These are phyloP conservation scores for Campylomormyrus tamandua DNA, from an alignment of 2,113 vertebrate genomes.

Conservation along the genomic window DNA sequence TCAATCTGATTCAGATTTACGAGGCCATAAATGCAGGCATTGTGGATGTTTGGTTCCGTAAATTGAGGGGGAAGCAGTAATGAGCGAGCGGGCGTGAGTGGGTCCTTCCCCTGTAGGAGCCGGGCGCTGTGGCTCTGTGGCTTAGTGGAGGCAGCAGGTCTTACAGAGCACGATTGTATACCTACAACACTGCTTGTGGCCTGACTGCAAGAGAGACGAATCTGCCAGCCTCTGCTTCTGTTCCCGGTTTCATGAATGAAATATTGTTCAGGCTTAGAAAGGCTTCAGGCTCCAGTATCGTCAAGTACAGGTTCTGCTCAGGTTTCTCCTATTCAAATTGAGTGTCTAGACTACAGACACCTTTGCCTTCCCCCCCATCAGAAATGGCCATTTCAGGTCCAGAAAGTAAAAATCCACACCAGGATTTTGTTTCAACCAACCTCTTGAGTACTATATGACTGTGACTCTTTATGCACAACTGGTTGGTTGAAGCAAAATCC, in stretches of 20 bases:
- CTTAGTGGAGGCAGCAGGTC: not conserved
- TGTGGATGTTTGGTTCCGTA: constrained; percentile 7
- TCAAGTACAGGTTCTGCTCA: not conserved
- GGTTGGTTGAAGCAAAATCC: too few species aligned
- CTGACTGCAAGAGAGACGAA: constrained; percentile 7
- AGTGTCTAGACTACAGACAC: constrained; percentile 17
- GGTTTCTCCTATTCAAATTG: constrained; percentile 6
- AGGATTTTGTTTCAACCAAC: too few species aligned
- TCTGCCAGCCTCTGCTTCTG: constrained; percentile 3
- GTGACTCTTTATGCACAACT: too few species aligned
- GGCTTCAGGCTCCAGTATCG: not conserved
- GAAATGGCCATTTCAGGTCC: too few species aligned
- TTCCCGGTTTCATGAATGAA: constrained; percentile 19
- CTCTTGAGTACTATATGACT: too few species aligned
- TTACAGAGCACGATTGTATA: not conserved
- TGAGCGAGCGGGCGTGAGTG: not conserved
- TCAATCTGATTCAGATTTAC: constrained; percentile 9
- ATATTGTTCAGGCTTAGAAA: constrained; percentile 13
- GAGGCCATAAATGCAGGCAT: not conserved
- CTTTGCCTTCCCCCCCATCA: not conserved
- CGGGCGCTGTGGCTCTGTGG: not conserved
- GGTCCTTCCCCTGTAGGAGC: not conserved
- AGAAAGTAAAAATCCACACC: too few species aligned
- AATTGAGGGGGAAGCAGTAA: not conserved
- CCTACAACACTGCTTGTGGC: not conserved